Evolutionary conservation across 1,140 invertebrate genomes (phyloP).

Genomic region (Thaumetopoea pityocampa): DNA sequence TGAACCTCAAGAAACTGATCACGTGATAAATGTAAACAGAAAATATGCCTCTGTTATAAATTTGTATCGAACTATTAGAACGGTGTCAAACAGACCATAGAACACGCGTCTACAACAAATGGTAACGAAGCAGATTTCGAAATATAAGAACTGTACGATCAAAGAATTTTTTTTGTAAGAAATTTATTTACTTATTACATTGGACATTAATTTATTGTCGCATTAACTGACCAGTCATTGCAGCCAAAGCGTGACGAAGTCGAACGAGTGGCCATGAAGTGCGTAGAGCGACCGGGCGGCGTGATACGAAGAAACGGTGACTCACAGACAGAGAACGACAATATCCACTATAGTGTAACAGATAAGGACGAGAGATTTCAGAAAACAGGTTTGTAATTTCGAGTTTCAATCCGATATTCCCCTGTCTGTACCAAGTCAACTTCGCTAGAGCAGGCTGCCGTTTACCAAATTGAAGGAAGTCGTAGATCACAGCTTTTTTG

Average conservation of each 20-base stretch:
- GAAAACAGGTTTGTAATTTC: conserved; percentile 72
- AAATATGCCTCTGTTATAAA: no score
- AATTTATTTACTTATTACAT: conserved; percentile 57
- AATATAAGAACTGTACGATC: conserved; percentile 23
- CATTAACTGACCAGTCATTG: conserved; percentile 59
- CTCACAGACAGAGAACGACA: conserved; percentile 51
- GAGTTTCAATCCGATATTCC: conserved; percentile 74
- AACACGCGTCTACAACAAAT: neutral
- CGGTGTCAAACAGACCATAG: conserved; percentile 7
- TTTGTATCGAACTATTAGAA: no score
- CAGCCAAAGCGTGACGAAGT: conserved; percentile 68
- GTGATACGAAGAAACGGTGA: conserved; percentile 70
- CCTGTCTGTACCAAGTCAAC: conserved; percentile 63
- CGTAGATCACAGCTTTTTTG: conserved; percentile 34
- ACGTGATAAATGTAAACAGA: no score
- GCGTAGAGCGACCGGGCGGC: conserved; percentile 58
- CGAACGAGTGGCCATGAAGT: conserved; percentile 71
- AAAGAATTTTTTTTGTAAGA: conserved; percentile 29
- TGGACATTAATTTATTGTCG: conserved; percentile 66
- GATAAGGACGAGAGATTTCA: conserved; percentile 44
- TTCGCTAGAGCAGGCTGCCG: conserved; percentile 52
- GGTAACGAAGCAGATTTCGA: conserved; percentile 19
- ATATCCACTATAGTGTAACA: conserved; percentile 25
- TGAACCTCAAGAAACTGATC: no score
- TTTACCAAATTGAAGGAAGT: conserved; percentile 35